Evolutionary conservation across 1,140 invertebrate species (phyloP), one percentile per base, ranked within the genome.

Genomic region (Formica selysi): DNA sequence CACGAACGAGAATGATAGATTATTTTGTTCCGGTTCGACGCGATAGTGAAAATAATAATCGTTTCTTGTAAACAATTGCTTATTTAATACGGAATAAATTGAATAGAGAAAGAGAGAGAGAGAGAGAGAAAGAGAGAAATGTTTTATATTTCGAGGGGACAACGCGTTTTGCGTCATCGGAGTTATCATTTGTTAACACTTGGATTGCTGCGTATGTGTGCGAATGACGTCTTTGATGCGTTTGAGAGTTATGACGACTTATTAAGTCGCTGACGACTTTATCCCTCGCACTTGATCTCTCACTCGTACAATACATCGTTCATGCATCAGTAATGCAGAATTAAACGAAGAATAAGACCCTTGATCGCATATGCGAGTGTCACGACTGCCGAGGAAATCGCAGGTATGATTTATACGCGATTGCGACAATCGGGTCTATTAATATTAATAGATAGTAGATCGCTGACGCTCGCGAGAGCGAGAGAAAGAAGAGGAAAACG

Each of bases 1-100:
- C 67, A 7, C 11, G 26, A 26, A 22, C 54, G n/a, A 22, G 65
- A 73, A n/a, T 73, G 67, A 81, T 61, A 44, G 71, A 81, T 73
- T 44, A 26, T 51, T 73, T 81, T 36, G 71, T 71, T 59, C 36
- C 65, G 51, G 51, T 22, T 29, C 19, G 38, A 16, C 36, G 22
- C n/a, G 59, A 16, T 19, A 10, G 16, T 2, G 26, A 44, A 73
- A 74, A 74, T n/a, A 81, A 73, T 41, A 22, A 62, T 64, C 10
- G 22, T 13, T 44, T 44, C 54, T 73, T 73, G 54, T 19, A 61
- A 61, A 83, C 62, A 61, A 61, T 44, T 73, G 13, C 32, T 81
- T 19, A 19, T 51, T 36, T 29, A 29, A 11, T 32, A 16, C 54
- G 26, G 13, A 36, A 38, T 22, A n/a, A 26, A 70, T 57, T 41